Conservation (phyloP, 2,888 invertebrate species). For the Sphaerophoria taeniata region DNA sequence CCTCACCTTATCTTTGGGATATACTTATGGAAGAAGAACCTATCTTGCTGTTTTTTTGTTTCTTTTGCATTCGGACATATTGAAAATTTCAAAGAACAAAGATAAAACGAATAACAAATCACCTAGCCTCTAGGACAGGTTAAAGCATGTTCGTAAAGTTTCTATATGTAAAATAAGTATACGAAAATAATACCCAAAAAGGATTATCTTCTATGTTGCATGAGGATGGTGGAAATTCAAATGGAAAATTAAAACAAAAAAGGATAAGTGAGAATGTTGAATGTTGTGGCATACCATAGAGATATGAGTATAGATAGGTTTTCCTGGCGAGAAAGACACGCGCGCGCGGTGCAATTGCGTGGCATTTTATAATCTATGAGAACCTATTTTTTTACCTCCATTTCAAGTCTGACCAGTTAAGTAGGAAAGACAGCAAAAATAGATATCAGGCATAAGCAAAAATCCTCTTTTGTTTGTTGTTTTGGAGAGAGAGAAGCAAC, state of each 20-base stretch:
- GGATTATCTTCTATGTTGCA: slow-evolving; percentile 65
- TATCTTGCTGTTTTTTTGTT: background rate
- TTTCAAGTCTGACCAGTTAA: slow-evolving; percentile 8
- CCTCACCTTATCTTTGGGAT: background rate
- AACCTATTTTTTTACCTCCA: slow-evolving; percentile 30
- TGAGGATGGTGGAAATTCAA: background rate
- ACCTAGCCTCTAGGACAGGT: slow-evolving; percentile 37
- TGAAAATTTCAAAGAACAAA: slow-evolving; percentile 44
- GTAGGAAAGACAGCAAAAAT: slow-evolving; percentile 7
- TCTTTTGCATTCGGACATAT: slow-evolving; percentile 26
- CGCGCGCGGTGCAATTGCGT: slow-evolving; percentile 36
- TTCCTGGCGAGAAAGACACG: background rate
- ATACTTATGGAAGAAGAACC: background rate
- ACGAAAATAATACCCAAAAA: slow-evolving; percentile 73
- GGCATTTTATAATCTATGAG: slow-evolving; percentile 55
- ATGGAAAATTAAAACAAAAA: slow-evolving; percentile 35
- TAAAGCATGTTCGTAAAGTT: slow-evolving; percentile 52
- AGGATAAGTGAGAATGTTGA: slow-evolving; percentile 63
- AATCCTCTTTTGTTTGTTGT: slow-evolving; percentile 14
- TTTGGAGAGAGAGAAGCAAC: slow-evolving; percentile 6
- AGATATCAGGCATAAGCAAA: slow-evolving; percentile 18
- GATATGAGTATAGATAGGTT: background rate
- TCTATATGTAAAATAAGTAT: slow-evolving; percentile 27
- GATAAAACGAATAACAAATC: slow-evolving; percentile 64
- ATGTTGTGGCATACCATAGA: slow-evolving; percentile 57